Base-by-base conservation (phyloP, 2,113 vertebrate genomes). In the Murina feae region DNA sequence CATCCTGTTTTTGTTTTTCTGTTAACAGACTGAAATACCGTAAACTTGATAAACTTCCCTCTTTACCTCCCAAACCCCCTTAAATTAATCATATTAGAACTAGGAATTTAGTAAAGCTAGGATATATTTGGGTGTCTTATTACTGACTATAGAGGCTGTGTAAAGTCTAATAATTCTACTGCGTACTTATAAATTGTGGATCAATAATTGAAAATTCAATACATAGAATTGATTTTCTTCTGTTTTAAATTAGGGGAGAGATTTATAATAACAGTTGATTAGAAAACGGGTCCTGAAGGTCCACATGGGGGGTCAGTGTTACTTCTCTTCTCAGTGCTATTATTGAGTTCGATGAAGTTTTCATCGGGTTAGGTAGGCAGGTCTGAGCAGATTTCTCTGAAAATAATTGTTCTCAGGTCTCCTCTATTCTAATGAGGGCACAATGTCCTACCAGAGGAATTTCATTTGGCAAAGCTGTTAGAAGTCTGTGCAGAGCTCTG, bases 241-340 rank as follows among this genome's bases (percentile, higher is more conserved):
- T 10, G 0, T 81, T 90, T 96, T 93, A 39, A 72, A 28, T 94
- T 93, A 93, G n/a, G 66, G 6, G 42, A 32, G 20, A 94, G 39
- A 85, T 96, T 96, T 97, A n/a, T 23, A 95, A 16, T 89, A 75
- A 2, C 9, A 82, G 93, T 97, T 58, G 2, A 94, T 94, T 94
- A 82, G 47, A 65, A 96, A 96, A 74, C 66, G 47, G 2, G 2
- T 10, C 49, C 88, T 87, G 69, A 74, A 75, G 75, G 16, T 39
- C 39, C n/a, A 39, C 63, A 25, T 6, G 35, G 47, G 66, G 89
- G 86, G 18, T 63, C 30, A 32, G 5, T 63, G 55, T 93, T 68
- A 63, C 65, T 83, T 94, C 90, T 82, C 44, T 90, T 93, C 30
- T 47, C 35, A 60, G 37, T 89, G 89, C 30, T 17, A 14, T 93